Conservation (phyloP, 1,140 invertebrate species). For the Ooceraea biroi region DNA sequence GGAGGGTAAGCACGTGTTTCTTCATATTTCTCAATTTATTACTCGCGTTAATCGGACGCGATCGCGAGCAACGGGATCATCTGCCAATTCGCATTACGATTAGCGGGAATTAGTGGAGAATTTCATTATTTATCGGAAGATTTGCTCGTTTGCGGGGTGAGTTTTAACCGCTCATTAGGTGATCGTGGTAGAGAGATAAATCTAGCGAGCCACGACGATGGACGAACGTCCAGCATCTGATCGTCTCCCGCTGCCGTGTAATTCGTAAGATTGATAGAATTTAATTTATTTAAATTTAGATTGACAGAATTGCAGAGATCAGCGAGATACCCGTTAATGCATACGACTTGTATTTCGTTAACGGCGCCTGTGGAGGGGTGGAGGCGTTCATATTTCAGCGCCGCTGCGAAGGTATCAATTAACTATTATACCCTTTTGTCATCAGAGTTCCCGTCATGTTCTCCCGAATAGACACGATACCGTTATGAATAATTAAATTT, state of each 20-base stretch:
- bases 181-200: not conserved
- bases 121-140: conserved; percentile 42
- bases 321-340: not conserved
- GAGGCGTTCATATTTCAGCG: conserved; percentile 36
- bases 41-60: conserved; percentile 42
- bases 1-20: conserved; percentile 17
- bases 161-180: conserved; percentile 14
- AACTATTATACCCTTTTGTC: conserved; percentile 53
- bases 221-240: not conserved
- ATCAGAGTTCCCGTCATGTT: conserved; percentile 56
- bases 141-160: conserved; percentile 7
- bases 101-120: conserved; percentile 48
- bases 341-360: conserved; percentile 9
- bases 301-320: not conserved
- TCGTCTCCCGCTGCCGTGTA: not conserved
- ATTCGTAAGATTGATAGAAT: not conserved
- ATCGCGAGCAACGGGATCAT: conserved; percentile 32
- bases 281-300: no score
- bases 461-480: conserved; percentile 54
- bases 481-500: conserved; percentile 65
- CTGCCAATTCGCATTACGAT: conserved; percentile 52
- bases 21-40: conserved; percentile 58
- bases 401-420: conserved; percentile 46
- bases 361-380: not conserved
- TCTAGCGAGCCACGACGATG: not conserved